Conservation (phyloP, 2,888 invertebrate species). For the Drosophila macrothrix region DNA sequence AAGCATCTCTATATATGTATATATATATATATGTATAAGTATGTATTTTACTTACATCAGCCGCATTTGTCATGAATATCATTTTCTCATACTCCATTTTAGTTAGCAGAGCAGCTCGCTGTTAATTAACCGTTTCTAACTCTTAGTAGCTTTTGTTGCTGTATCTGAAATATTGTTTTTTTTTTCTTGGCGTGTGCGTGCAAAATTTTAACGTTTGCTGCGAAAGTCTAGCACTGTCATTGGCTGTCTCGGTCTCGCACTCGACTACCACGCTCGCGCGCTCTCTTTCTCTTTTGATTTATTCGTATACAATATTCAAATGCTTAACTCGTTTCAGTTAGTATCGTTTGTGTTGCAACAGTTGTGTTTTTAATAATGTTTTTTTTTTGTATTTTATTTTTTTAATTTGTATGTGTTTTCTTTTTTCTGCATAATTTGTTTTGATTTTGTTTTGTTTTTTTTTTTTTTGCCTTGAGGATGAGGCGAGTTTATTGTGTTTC, state of each 20-base stretch:
- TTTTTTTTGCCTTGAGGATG: slow-evolving; percentile 54
- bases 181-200: slow-evolving; percentile 54
- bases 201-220: slow-evolving; percentile 61
- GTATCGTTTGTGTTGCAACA: slow-evolving; percentile 36
- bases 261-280: slow-evolving; percentile 24
- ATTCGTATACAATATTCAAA: slow-evolving; percentile 37
- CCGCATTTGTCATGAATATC: slow-evolving; percentile 63
- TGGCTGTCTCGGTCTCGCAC: slow-evolving; percentile 53
- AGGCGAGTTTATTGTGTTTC: slow-evolving; percentile 60
- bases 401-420: slow-evolving; percentile 24
- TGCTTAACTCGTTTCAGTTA: slow-evolving; percentile 47
- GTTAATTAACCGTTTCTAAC: slow-evolving; percentile 15
- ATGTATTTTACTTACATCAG: slow-evolving; percentile 63
- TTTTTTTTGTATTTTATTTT: slow-evolving; percentile 23
- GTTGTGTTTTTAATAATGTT: slow-evolving; percentile 55
- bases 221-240: slow-evolving; percentile 66
- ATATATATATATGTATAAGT: neutral
- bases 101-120: slow-evolving; percentile 10
- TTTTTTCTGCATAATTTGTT: slow-evolving; percentile 20
- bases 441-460: slow-evolving; percentile 23
- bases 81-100: slow-evolving; percentile 81
- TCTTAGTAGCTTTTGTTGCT: slow-evolving; percentile 4
- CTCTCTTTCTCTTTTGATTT: slow-evolving; percentile 48
- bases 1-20: neutral
- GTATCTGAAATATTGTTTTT: slow-evolving; percentile 30